Conservation (phyloP, 2,888 invertebrate genomes). For the Mesorhabditis belari region DNA sequence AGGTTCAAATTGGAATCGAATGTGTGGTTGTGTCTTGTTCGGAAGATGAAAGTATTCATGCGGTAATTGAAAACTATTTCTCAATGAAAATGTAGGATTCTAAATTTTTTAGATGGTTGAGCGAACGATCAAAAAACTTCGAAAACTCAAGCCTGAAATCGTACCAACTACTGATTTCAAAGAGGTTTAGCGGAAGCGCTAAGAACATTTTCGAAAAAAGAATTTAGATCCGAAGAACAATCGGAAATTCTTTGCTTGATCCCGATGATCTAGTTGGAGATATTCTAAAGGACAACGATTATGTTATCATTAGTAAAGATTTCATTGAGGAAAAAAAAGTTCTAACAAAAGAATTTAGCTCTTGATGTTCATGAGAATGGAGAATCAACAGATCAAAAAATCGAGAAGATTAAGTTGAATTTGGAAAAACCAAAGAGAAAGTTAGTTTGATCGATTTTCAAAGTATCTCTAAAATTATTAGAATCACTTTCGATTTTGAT, state of each 20-base stretch:
- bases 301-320: constrained; percentile 62
- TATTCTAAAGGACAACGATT: constrained; percentile 63
- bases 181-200: constrained; percentile 6
- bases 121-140: constrained; percentile 22
- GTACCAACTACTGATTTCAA: constrained; percentile 5
- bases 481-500: constrained; percentile 17
- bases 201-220: constrained; percentile 4
- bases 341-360: not conserved
- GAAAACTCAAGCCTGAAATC: constrained; percentile 20
- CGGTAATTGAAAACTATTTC: constrained; percentile 8
- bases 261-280: constrained; percentile 60
- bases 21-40: constrained; percentile 32
- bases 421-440: not conserved
- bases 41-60: constrained; percentile 23
- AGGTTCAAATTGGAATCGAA: constrained; percentile 33
- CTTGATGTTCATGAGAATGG: not conserved
- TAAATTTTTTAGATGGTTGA: constrained; percentile 19
- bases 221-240: constrained; percentile 59
- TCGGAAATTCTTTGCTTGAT: constrained; percentile 63
- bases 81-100: not conserved
- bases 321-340: no score
- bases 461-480: not conserved
- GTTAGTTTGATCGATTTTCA: not conserved
- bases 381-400: not conserved
- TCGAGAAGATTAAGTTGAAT: not conserved